Base-by-base conservation (phyloP, 2,797 vertebrate species). In the Clarias laeviceps region DNA sequence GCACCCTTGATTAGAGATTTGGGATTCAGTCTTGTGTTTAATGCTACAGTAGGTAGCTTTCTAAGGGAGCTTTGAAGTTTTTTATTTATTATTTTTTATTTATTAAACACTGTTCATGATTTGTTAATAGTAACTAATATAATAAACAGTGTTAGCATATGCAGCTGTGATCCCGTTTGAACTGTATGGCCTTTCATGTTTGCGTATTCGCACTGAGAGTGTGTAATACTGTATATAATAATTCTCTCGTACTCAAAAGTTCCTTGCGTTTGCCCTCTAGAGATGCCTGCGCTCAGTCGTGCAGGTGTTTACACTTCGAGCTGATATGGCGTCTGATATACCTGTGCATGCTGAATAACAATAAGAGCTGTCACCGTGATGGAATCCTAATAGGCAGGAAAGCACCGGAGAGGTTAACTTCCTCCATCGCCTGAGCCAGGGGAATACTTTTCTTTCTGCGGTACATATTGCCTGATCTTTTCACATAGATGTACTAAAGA, bases 321-420 rank as follows among this genome's bases (percentile, higher is more conserved):
- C n/a, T 4, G 76, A 37, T 93, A 78, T 74, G 76, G 80, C 37
- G 89, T 92, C 93, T 94, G 85, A 94, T 94, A 93, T 93, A 95
- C 94, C 94, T 94, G 92, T 88, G 91, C 93, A 69, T 90, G 92
- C 84, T 93, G 95, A 95, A 95, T 95, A 94, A 94, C 92, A 95
- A 94, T 93, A 93, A 92, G 89, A 88, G 87, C 83, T 92, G 88
- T 92, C 90, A 93, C 89, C 90, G 90, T 92, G 92, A 90, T 90
- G 80, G 83, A 79, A 83, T 84, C 86, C 80, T 72, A 88, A 73
- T 87, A 86, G 91, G 90, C 66, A 73, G 22, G 87, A 90, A 89
- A 77, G 62, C 88, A 82, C 90, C 88, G 88, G 90, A 91, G 90
- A 90, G 91, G 90, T 89, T 87, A 86, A 86, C 79, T 91, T 93